These are phyloP conservation scores for Drosophila sordidula DNA, from an alignment of 2,888 invertebrate genomes.

Conservation along the genomic window DNA sequence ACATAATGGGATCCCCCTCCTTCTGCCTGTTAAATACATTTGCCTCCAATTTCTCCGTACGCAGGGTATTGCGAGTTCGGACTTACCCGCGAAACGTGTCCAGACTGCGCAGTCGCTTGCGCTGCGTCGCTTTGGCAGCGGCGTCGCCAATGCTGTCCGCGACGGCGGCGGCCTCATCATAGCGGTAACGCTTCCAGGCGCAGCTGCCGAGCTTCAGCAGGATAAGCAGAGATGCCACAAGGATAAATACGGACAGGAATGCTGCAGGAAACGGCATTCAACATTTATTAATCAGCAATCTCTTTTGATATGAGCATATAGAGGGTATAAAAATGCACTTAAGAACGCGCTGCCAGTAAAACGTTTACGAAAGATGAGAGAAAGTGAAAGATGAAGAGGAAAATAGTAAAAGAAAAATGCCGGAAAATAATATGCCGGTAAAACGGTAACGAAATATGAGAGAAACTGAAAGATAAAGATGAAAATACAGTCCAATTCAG, in stretches of 20 bases:
- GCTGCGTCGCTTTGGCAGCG: conserved; percentile 75
- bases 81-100: conserved; percentile 93
- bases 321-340: too few species aligned
- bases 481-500: too few species aligned
- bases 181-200: conserved; percentile 70
- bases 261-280: conserved; percentile 44
- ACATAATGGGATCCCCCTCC: too few species aligned
- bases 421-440: too few species aligned
- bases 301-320: background rate
- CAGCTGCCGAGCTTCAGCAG: conserved; percentile 63
- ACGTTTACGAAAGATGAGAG: background rate
- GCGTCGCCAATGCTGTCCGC: conserved; percentile 72
- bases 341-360: background rate
- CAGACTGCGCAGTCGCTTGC: conserved; percentile 88
- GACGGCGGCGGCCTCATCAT: conserved; percentile 62
- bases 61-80: background rate
- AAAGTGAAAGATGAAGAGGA: too few species aligned
- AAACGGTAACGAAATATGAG: background rate
- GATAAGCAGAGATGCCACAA: conserved; percentile 71
- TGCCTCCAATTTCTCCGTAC: too few species aligned
- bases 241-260: conserved; percentile 76
- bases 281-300: background rate
- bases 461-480: too few species aligned
- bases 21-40: too few species aligned
- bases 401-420: too few species aligned